Evolutionary conservation across 2,888 invertebrate genomes (phyloP), one percentile per base, ranked within the genome.

Genomic region (Agonopterix subpropinquella): DNA sequence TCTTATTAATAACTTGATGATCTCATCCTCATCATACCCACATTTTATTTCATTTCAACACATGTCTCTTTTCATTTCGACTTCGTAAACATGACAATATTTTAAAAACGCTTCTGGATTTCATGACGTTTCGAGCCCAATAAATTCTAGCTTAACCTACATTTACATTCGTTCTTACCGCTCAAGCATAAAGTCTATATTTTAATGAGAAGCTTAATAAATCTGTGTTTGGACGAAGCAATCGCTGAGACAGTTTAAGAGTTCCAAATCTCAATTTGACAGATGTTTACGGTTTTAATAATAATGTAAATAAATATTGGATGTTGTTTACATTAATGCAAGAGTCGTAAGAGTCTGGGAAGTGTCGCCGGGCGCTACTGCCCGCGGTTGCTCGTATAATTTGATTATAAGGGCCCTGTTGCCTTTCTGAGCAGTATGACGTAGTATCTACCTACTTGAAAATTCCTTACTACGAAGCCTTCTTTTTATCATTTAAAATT

Each of bases 301-400:
- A 72, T 76, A 75, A 69, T 70, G 61, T 58, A 79, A 79, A 80
- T 75, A 78, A 80, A 80, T 79, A 77, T 66, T 63, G 62, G 56
- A 59, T 72, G 70, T 64, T 79, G 76, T 79, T 80, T 78, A 77
- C 67, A 62, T 68, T 75, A 59, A 57, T 64, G 62, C 62, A 8
- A 42, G 49, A 55, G 65, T 66, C 60, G 59, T 62, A 61, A 66
- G 66, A 70, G 61, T 67, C 69, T 70, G 63, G 43, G 48, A 48
- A 50, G 47, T 42, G 51, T 50, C 47, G 50, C 51, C 51, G 51
- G 53, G 56, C 15, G 46, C 44, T 50, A 41, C 37, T 53, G 51
- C 8, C 8, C 35, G 53, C 54, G 58, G 62, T 70, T 70, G 58
- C 67, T 72, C 68, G 55, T 61, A 56, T 70, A 69, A 68, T 67